Evolutionary conservation across 2,113 vertebrate species (phyloP).

Genomic region (Mesembrinibis cayennensis): DNA sequence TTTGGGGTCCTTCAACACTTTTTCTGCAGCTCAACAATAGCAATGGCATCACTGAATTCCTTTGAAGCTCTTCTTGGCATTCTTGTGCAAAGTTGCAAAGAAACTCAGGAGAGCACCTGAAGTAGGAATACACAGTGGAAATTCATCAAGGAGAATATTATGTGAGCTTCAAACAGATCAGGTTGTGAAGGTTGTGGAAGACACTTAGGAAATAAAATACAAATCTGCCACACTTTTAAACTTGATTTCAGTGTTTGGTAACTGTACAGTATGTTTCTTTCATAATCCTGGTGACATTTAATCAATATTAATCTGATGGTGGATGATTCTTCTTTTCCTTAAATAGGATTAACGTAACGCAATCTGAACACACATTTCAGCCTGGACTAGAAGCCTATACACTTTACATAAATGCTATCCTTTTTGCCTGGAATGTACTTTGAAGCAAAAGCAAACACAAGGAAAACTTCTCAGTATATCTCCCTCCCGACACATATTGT

Average conservation of each 20-base stretch:
- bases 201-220: conserved; percentile 57
- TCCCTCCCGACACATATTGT: not conserved
- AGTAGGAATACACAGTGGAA: conserved; percentile 58
- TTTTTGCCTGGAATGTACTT: conserved; percentile 41
- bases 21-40: conserved; percentile 4
- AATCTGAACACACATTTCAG: conserved; percentile 66
- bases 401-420: conserved; percentile 62
- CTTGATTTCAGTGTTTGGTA: conserved; percentile 58
- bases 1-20: not conserved
- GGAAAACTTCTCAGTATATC: not conserved
- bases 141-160: conserved; percentile 47
- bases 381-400: conserved; percentile 44
- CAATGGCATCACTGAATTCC: not conserved
- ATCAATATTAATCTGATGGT: conserved; percentile 74
- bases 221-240: conserved; percentile 59
- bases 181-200: conserved; percentile 28
- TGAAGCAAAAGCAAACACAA: conserved; percentile 62
- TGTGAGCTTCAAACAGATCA: conserved; percentile 53
- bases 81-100: conserved; percentile 25
- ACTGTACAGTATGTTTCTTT: conserved; percentile 54
- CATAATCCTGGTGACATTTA: conserved; percentile 70
- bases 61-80: not conserved
- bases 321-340: conserved; percentile 60
- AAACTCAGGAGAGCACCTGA: not conserved
- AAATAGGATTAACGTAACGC: conserved; percentile 67